These are phyloP conservation scores for Acanthopagrus latus DNA, from an alignment of 2,797 vertebrate species.

Conservation along the genomic window DNA sequence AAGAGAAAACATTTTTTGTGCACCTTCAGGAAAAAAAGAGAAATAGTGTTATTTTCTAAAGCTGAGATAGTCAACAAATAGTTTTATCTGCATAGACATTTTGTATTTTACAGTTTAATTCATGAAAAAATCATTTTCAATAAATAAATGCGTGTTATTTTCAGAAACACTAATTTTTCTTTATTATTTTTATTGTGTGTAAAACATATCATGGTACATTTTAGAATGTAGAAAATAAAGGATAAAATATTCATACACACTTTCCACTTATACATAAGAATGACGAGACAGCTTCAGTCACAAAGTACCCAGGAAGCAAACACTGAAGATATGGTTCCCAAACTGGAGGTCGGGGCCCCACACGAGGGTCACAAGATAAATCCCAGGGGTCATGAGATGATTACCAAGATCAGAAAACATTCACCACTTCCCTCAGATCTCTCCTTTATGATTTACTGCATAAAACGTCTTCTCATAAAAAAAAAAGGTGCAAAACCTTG, in stretches of 20 bases:
- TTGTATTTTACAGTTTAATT: constrained; percentile 1
- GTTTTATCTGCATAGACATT: constrained; percentile 18
- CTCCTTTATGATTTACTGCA: background rate
- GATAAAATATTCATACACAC: background rate
- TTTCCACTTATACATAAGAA: constrained; percentile 16
- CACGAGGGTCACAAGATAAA: background rate
- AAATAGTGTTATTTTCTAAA: background rate
- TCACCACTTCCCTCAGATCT: background rate
- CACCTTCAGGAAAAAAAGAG: background rate
- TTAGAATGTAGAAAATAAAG: constrained; percentile 26
- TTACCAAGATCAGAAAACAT: background rate
- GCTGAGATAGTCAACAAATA: background rate
- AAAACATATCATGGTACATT: constrained; percentile 2
- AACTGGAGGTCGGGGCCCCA: background rate
- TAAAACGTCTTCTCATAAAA: too few relatives aligned
- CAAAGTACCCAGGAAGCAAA: constrained; percentile 30
- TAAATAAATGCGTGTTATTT: background rate
- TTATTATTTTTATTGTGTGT: constrained; percentile 35
- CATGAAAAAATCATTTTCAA: background rate
- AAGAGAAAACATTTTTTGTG: background rate
- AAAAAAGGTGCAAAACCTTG: background rate
- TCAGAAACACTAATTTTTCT: constrained; percentile 4
- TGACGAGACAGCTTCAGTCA: constrained; percentile 17
- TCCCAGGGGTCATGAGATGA: background rate
- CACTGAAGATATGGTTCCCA: background rate